These are phyloP conservation scores for Eupsilia transversa DNA, from an alignment of 2,888 invertebrate species.

Conservation along the genomic window DNA sequence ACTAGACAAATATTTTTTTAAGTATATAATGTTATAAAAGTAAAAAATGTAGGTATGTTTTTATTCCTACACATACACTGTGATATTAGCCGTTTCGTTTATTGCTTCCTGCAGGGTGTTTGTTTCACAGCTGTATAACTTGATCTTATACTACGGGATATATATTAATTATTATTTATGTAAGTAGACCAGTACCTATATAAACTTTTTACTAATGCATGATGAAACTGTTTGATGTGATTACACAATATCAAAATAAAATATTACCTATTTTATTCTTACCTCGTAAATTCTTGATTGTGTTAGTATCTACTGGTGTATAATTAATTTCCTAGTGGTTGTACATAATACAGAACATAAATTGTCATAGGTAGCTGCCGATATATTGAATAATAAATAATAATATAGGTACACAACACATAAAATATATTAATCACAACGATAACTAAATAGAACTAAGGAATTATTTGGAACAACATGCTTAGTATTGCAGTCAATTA, in stretches of 20 bases:
- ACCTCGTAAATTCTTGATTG: constrained; percentile 17
- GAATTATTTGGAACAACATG: constrained; percentile 65
- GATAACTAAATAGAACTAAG: constrained; percentile 57
- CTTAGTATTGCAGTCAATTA: constrained; percentile 43
- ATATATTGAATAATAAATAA: constrained; percentile 58
- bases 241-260: constrained; percentile 28
- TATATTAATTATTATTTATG: constrained; percentile 25
- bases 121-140: constrained; percentile 34
- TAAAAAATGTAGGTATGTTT: constrained; percentile 58
- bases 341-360: constrained; percentile 35
- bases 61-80: constrained; percentile 37
- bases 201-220: constrained; percentile 13
- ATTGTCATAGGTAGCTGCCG: constrained; percentile 61
- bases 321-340: constrained; percentile 36
- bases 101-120: constrained; percentile 26
- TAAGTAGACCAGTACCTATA: constrained; percentile 28
- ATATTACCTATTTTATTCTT: constrained; percentile 30
- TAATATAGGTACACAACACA: constrained; percentile 52
- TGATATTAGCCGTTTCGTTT: constrained; percentile 27
- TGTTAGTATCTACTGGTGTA: constrained; percentile 19
- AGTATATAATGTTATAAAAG: constrained; percentile 58
- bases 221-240: constrained; percentile 32
- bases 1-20: constrained; percentile 49
- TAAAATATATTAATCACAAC: constrained; percentile 62
- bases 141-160: constrained; percentile 50